Percentiles rank a stretch among this genome's conserved stretches.
Conservation (phyloP, 2,888 invertebrate genomes). For the Marronus borbonicus region DNA sequence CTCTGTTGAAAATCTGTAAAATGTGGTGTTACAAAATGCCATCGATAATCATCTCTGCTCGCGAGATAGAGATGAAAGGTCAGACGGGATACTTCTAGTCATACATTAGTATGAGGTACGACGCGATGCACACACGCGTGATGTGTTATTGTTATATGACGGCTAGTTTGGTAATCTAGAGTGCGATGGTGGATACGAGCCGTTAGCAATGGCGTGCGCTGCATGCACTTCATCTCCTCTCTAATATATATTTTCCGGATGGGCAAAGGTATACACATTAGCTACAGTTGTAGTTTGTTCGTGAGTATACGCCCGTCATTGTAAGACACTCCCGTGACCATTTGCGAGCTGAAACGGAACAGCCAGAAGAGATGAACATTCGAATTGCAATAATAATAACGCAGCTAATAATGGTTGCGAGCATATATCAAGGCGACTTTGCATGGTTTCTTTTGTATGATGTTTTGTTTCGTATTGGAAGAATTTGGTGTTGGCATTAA, state of each 20-base stretch:
- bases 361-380: constrained; percentile 40
- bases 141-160: constrained; percentile 41
- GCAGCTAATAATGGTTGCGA: constrained; percentile 15
- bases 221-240: constrained; percentile 23
- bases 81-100: constrained; percentile 33
- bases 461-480: neutral
- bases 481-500: constrained; percentile 10
- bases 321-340: constrained; percentile 43
- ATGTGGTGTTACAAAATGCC: constrained; percentile 50
- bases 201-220: constrained; percentile 32
- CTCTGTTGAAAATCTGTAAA: constrained; percentile 51
- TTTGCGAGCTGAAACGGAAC: constrained; percentile 42
- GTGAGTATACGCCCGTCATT: constrained; percentile 47
- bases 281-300: constrained; percentile 37
- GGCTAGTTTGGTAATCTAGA: constrained; percentile 32
- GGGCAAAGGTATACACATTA: constrained; percentile 28
- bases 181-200: constrained; percentile 19
- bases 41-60: constrained; percentile 50
- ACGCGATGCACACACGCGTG: constrained; percentile 14
- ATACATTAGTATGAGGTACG: constrained; percentile 22
- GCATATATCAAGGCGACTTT: constrained; percentile 37
- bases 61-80: constrained; percentile 47
- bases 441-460: constrained; percentile 22
- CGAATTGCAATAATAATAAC: constrained; percentile 41
- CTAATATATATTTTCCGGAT: constrained; percentile 36